Evolutionary conservation across 1,140 invertebrate genomes (phyloP).

Genomic region (Drosophila subobscura): DNA sequence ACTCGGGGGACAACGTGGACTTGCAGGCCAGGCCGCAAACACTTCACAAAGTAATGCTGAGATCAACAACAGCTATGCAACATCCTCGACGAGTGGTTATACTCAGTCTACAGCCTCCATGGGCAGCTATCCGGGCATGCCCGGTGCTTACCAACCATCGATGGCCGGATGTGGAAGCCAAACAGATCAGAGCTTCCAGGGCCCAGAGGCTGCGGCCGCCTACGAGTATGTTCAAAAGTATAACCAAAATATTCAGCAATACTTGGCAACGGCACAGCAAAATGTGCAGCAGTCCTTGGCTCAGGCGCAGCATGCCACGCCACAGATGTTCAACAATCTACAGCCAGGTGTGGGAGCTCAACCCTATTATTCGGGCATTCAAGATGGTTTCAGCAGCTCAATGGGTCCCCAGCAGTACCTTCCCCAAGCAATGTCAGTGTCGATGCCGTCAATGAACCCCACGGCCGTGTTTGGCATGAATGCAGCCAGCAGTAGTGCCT

Average conservation of each 20-base stretch:
- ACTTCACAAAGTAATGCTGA: too few species aligned
- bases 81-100: too few species aligned
- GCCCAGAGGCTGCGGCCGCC: too few species aligned
- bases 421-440: conserved; percentile 8
- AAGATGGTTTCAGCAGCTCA: background rate
- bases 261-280: conserved; percentile 17
- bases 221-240: conserved; percentile 30
- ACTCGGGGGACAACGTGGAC: background rate
- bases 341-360: conserved; percentile 8
- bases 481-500: conserved; percentile 1
- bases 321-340: background rate
- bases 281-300: conserved; percentile 15
- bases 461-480: conserved; percentile 9
- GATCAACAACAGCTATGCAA: too few species aligned
- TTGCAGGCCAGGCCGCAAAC: background rate
- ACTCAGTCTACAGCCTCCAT: background rate
- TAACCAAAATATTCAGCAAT: conserved; percentile 28
- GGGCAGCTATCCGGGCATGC: background rate
- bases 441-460: background rate
- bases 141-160: background rate
- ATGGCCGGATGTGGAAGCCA: conserved; percentile 3
- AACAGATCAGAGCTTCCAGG: too few species aligned
- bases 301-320: background rate
- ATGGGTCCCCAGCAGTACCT: conserved; percentile 11
- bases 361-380: background rate